Conservation (phyloP, 2,888 invertebrate genomes). For the Itoplectis maculator region DNA sequence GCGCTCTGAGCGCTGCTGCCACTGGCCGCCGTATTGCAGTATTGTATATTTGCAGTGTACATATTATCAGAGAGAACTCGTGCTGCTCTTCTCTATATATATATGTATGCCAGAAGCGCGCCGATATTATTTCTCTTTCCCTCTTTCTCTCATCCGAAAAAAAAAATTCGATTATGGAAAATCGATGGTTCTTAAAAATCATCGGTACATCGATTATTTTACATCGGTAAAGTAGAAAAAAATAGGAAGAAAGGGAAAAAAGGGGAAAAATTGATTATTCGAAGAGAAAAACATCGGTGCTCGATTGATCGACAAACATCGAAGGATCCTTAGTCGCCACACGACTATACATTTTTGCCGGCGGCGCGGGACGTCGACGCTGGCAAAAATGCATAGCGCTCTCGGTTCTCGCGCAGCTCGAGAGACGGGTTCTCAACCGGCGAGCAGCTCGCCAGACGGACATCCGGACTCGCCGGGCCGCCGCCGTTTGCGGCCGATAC, state of each 20-base stretch:
- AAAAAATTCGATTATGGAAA: too few species aligned
- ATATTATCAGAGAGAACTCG: slow-evolving; percentile 76
- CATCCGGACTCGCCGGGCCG: slow-evolving; percentile 52
- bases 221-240: too few species aligned
- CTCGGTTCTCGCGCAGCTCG: slow-evolving; percentile 19
- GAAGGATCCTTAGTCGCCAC: too few species aligned
- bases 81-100: slow-evolving; percentile 60
- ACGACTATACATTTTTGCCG: too few species aligned
- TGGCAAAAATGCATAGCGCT: slow-evolving; percentile 82
- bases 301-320: too few species aligned
- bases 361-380: too few species aligned
- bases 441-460: slow-evolving; percentile 56
- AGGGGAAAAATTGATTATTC: too few species aligned
- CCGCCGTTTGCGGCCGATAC: slow-evolving; percentile 15
- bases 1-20: slow-evolving; percentile 35
- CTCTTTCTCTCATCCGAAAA: neutral
- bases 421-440: slow-evolving; percentile 82
- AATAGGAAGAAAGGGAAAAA: too few species aligned
- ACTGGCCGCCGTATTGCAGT: slow-evolving; percentile 74
- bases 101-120: slow-evolving; percentile 60
- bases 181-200: too few species aligned
- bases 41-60: slow-evolving; percentile 81
- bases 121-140: slow-evolving; percentile 13
- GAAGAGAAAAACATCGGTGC: too few species aligned
- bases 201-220: too few species aligned